Evolutionary conservation across 2,888 invertebrate species (phyloP), one percentile per base, ranked within the genome.

Genomic region (Chymomyza caudatula): DNA sequence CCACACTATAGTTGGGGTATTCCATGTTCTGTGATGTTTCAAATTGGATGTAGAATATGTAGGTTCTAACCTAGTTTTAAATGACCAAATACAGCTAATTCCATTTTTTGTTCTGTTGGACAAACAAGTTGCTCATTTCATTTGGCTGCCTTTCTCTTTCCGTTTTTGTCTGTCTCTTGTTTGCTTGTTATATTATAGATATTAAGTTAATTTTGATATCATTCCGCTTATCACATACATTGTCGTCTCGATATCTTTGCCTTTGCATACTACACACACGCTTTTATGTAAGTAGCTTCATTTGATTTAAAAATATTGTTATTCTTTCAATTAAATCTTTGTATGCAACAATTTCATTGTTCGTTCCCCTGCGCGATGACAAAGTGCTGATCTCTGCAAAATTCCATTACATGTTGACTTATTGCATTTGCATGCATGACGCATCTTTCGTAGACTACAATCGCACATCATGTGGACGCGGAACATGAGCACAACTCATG

Each of bases 171-270:
- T 44, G 44, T n/a, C 47, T 17, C 19, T 37, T 8, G 11, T 19
- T 15, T n/a, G 47, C 47, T 17, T 47, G 47, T 47, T 17, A 47
- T 17, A 47, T 47, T 47, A 47, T 47, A 19, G 47, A 47, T 47
- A 47, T 47, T 47, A 47, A 47, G 47, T 47, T 47, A 47, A 47
- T 47, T 47, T 47, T 47, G 17, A 15, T 47, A 47, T 47, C 47
- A 47, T 4, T 5, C 47, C 47, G 47, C 47, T 47, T 47, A 47
- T 47, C 47, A 19, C n/a, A 4, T 11, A 37, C 47, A 47, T 15
- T 47, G 47, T 47, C 47, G 47, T n/a, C 47, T 47, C 1, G 3
- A 47, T 13, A 11, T 43, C 15, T 2, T 43, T 43, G n/a, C 43
- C 11, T 43, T 25, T 25, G 25, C 25, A 25, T 25, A 25, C 25